Evolutionary conservation across 1,140 invertebrate genomes (phyloP).

Genomic region (Psix sp.): DNA sequence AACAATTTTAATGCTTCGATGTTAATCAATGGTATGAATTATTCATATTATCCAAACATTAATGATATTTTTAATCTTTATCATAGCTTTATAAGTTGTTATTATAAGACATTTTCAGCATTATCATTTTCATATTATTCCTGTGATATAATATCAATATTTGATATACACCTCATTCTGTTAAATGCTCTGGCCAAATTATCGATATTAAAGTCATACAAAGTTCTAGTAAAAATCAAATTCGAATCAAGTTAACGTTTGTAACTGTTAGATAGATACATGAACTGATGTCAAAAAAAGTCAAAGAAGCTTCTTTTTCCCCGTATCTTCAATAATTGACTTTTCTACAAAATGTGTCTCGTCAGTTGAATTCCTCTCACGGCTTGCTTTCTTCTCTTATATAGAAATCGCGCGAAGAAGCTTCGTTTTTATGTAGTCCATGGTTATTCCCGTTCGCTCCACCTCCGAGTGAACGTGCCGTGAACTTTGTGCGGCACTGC

Average conservation of each 20-base stretch:
- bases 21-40: too few relatives aligned
- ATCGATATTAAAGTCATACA: constrained; percentile 13
- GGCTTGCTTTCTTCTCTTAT: constrained; percentile 19
- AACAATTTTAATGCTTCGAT: too few relatives aligned
- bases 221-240: constrained; percentile 51
- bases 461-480: constrained; percentile 49
- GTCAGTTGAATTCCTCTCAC: constrained; percentile 44
- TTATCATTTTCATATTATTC: too few relatives aligned
- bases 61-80: too few relatives aligned
- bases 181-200: too few relatives aligned
- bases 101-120: too few relatives aligned
- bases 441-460: constrained; percentile 41
- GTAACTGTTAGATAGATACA: constrained; percentile 43
- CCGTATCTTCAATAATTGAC: constrained; percentile 47
- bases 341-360: constrained; percentile 34
- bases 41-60: too few relatives aligned
- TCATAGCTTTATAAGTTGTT: too few relatives aligned
- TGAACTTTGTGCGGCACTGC: constrained; percentile 58
- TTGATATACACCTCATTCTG: too few relatives aligned
- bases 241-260: constrained; percentile 46
- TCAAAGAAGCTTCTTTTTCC: constrained; percentile 20
- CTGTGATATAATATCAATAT: too few relatives aligned
- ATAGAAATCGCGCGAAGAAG: constrained; percentile 37
- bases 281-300: constrained; percentile 28
- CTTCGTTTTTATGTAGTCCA: constrained; percentile 47